Evolutionary conservation across 2,797 vertebrate species (phyloP), one percentile per base, ranked within the genome.

Genomic region (Pseudochaenichthys georgianus): DNA sequence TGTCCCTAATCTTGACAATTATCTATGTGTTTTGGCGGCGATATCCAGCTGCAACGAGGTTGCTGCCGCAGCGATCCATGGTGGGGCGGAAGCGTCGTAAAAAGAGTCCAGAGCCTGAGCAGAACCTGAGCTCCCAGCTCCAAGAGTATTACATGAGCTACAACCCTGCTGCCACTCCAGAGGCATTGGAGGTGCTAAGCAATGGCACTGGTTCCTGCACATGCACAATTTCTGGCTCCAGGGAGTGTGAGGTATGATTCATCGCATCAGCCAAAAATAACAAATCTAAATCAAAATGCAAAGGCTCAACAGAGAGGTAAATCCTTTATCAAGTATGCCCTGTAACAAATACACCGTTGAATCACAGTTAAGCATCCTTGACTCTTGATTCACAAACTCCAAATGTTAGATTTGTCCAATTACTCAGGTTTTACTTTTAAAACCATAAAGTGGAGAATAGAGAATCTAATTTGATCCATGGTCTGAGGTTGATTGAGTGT

Each of bases 141-240:
- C 98, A 99, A 96, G 98, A 99, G 95, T 99, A 99, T 95, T 99
- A 99, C 89, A 98, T 99, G 97, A 98, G 98, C 96, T 99, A 99
- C 96, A 99, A 99, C 94, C 97, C 98, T 73, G 94, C 95, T 89
- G 94, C 95, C 81, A 96, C 97, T 88, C 96, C 97, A 68, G 98
- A 99, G 90, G 96, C 97, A 92, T 94, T 99, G 97, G 98, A 99
- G 92, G 97, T 99, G 95, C 96, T 98, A 1, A 97, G 98, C 84
- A 99, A 99, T 85, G 98, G 98, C 95, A 97, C 97, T 84, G 97
- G 97, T 73, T 96, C 98, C 95, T 99, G 98, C 95, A 98, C 97
- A 75, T 99, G 98, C 94, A 99, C 97, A 96, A 97, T 99, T 93
- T 98, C 98, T 92, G 96, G 97, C 95, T 97, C 98, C 96, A 96